Conservation (phyloP, 2,797 vertebrate genomes). For the Trichosurus vulpecula region DNA sequence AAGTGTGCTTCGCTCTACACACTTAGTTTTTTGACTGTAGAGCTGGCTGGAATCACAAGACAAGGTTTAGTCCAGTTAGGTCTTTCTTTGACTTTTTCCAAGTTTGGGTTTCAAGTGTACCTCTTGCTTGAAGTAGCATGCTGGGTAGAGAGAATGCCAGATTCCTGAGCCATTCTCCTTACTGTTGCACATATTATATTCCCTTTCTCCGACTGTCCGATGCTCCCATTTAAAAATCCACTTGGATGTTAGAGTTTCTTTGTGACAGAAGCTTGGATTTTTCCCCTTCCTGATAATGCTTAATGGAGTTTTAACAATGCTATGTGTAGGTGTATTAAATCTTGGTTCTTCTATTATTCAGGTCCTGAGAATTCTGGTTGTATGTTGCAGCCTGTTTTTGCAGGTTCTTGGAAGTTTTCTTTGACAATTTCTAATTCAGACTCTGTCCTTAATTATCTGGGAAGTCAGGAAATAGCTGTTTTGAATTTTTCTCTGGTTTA, state of each 20-base stretch:
- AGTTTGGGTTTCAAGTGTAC: not conserved
- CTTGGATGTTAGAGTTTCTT: not conserved
- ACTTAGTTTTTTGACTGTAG: not conserved
- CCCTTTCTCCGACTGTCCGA: not conserved
- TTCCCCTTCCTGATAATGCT: not conserved
- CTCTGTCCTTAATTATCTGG: not conserved
- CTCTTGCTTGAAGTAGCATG: not conserved
- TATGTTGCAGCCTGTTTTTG: not conserved
- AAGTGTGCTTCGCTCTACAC: not conserved
- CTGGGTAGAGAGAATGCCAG: not conserved
- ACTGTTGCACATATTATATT: not conserved
- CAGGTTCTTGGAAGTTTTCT: not conserved
- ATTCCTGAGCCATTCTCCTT: not conserved
- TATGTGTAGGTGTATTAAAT: not conserved
- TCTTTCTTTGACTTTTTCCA: not conserved
- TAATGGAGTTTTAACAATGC: not conserved
- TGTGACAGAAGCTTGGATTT: not conserved
- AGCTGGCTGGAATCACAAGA: not conserved
- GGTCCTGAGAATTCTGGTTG: not conserved
- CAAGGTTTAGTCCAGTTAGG: not conserved
- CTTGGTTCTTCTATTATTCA: not conserved
- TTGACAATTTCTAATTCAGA: not conserved
- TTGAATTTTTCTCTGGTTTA: not conserved
- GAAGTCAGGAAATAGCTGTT: not conserved
- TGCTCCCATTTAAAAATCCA: not conserved